Evolutionary conservation across 2,888 invertebrate species (phyloP), one percentile per base, ranked within the genome.

Genomic region (Boloria selene): DNA sequence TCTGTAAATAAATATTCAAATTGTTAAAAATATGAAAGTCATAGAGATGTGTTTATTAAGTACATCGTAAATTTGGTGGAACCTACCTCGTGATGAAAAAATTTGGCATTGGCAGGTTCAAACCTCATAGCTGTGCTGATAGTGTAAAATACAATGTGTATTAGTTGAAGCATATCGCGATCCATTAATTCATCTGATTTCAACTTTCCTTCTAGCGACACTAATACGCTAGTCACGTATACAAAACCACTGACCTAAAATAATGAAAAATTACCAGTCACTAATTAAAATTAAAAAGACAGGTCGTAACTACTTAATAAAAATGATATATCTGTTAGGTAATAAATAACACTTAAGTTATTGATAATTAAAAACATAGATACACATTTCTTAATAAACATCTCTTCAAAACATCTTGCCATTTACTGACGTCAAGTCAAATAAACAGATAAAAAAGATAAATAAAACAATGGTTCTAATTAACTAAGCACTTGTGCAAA

Each of bases 61-160:
- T n/a, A n/a, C 13, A 5, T 6, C 16, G 2, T n/a, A 47, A 38
- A 26, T 45, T 2, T 7, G 3, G 4, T 26, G 44, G 5, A 26
- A 16, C 49, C 80, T 77, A 96, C 96, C 94, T 99, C 99, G 72
- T 97, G 96, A 81, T 98, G 96, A 92, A 99, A 99, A 92, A 98
- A 98, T 85, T 98, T 98, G 0, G 99, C 99, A 86, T 99, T 99
- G 0, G 99, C 99, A 1, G 99, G 99, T 86, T 99, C 99, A 83
- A 98, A 99, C 75, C 99, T 94, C 99, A 99, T 99, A 2, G 99
- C 98, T 0, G 98, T 97, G 69, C 98, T 97, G 73, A 99, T 95
- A 0, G 98, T 98, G 81, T 97, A 97, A 87, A 99, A 98, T 13
- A 98, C 97, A 64, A 97, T 95, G 79, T 97, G 96, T 66, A 98